A percentile compares a stretch with the other conserved stretches of the same genome.
These are phyloP conservation scores for Calliphora vicina DNA, from an alignment of 1,140 invertebrate species.

Conservation along the genomic window DNA sequence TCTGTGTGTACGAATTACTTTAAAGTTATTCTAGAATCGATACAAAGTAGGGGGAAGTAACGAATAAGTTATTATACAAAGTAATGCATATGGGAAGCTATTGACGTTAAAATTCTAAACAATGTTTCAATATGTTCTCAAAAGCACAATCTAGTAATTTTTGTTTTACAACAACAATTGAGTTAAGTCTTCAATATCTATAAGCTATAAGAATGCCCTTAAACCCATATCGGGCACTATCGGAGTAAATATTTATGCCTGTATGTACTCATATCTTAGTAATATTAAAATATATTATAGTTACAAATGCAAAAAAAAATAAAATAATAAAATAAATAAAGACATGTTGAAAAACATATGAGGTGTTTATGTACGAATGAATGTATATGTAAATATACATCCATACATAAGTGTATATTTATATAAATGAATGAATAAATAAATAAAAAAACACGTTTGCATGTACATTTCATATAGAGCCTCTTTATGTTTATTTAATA, in stretches of 20 bases:
- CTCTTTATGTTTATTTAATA: background rate
- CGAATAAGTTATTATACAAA: too few species aligned
- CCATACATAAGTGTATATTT: background rate
- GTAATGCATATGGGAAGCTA: too few species aligned
- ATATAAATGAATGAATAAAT: background rate
- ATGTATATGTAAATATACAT: background rate
- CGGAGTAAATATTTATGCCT: background rate
- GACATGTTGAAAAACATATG: slow-evolving; percentile 15
- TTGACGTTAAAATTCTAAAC: too few species aligned
- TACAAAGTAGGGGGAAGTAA: too few species aligned
- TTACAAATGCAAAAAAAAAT: background rate
- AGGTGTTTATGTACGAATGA: background rate
- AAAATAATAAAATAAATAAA: background rate
- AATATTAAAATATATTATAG: background rate
- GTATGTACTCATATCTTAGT: background rate
- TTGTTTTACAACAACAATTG: too few species aligned
- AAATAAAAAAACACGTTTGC: background rate
- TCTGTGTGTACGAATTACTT: too few species aligned
- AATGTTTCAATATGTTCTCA: too few species aligned
- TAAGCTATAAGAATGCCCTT: too few species aligned
- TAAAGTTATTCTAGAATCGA: too few species aligned
- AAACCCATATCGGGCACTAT: too few species aligned
- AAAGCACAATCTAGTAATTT: too few species aligned
- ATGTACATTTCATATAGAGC: background rate
- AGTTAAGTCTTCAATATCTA: too few species aligned